Base-by-base conservation (phyloP, 2,113 vertebrate genomes). In the Fulmarus glacialis region DNA sequence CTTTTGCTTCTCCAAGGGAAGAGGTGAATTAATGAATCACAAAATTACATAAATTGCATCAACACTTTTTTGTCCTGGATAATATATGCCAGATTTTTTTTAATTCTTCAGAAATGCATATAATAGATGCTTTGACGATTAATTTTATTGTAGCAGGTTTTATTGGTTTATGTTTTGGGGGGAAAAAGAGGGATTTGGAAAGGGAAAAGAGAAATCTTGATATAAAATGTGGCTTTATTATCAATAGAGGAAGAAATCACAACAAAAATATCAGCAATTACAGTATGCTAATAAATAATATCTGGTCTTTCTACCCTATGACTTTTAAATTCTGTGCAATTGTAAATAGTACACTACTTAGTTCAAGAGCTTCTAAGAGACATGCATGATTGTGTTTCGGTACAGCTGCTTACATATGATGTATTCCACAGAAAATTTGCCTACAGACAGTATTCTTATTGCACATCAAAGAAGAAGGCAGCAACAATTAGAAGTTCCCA, bases 381-480 rank as follows among this genome's bases (percentile, higher is more conserved):
- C 4, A 3, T 29, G 7, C 34, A 27, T 4, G 27, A 45, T 17
- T 32, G 5, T 3, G 2, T 63, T 63, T 52, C 42, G 23, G 7
- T 40, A 56, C 1, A 2, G 36, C 40, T 89, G 27, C 43, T 55
- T 66, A 52, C 5, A 6, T 3, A 3, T 4, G 12, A 60, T 17
- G 11, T 8, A 40, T 43, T 68, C 20, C 55, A 66, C 36, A 71
- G 43, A 88, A 90, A 40, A 56, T 32, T 20, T 64, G 14, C 11
- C 38, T 36, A 6, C 8, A 71, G 38, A 59, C 6, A 5, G 18
- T 50, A 24, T 26, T 74, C 12, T 67, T 48, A 29, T 17, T 84
- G 11, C 19, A 29, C 2, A n/a, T 20, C 32, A 62, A 26, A 82
- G 30, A 22, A 32, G 22, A 1, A 1, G 4, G 8, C 0, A 2